Conservation (phyloP, 2,797 vertebrate species). For the Crax fasciolata region DNA sequence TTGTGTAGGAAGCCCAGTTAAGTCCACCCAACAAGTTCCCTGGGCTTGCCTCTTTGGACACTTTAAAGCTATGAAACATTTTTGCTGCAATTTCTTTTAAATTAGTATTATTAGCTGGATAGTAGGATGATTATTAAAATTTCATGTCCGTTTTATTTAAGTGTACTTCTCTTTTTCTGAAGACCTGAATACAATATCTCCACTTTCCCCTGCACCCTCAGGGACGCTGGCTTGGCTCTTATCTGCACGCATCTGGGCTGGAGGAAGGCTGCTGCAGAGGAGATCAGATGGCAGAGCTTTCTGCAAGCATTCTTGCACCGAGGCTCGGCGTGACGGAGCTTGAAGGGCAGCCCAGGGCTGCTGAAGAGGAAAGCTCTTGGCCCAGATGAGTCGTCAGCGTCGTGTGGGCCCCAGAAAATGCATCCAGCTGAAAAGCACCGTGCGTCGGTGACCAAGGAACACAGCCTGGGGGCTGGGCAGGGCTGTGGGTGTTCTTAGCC, state of each 20-base stretch:
- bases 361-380: not conserved
- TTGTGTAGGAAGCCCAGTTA: not conserved
- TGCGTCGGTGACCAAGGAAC: not conserved
- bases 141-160: not conserved
- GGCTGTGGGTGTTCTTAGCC: not conserved
- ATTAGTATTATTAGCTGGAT: not conserved
- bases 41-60: not conserved
- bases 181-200: not conserved
- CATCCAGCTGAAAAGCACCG: not conserved
- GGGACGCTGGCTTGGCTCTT: conserved; percentile 2
- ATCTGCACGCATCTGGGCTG: not conserved
- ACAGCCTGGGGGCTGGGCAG: not conserved
- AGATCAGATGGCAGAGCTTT: conserved; percentile 8
- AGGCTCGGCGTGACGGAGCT: not conserved
- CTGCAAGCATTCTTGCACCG: not conserved
- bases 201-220: not conserved
- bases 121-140: not conserved
- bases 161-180: not conserved
- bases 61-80: not conserved
- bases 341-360: not conserved
- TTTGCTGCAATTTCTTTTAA: not conserved
- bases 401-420: not conserved
- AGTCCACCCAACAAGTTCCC: not conserved
- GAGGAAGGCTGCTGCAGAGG: not conserved
- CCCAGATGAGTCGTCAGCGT: not conserved